These are phyloP conservation scores for Varanus salvator DNA, from an alignment of 2,113 vertebrate species.

Conservation along the genomic window DNA sequence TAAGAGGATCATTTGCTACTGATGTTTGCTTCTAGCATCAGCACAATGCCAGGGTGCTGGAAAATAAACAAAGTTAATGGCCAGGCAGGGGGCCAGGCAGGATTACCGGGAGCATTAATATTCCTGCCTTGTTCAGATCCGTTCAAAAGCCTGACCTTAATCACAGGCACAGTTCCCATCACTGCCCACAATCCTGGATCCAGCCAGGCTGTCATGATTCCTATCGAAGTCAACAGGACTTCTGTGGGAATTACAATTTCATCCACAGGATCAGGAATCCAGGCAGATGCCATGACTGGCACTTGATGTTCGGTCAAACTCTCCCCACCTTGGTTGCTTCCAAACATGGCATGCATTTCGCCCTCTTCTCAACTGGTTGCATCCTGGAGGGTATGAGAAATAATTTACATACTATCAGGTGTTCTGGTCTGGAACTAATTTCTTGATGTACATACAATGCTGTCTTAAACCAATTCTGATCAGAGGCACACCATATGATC, in stretches of 20 bases:
- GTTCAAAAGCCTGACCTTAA: constrained; percentile 28
- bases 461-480: neutral
- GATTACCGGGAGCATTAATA: constrained; percentile 55
- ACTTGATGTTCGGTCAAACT: neutral
- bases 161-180: neutral
- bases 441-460: neutral
- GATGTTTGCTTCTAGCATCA: constrained; percentile 73
- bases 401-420: neutral
- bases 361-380: neutral
- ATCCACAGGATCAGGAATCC: neutral
- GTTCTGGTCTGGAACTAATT: neutral
- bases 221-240: neutral
- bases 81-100: constrained; percentile 41
- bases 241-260: neutral
- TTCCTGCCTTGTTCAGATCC: constrained; percentile 55
- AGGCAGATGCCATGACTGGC: neutral
- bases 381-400: neutral
- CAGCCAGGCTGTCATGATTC: neutral
- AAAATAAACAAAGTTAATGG: constrained; percentile 70
- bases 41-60: constrained; percentile 60
- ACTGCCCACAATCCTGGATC: neutral
- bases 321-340: neutral
- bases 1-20: constrained; percentile 76
- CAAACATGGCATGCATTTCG: neutral
- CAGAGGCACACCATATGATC: neutral